Conservation (phyloP, 2,797 vertebrate genomes). For the Clarias laeviceps region DNA sequence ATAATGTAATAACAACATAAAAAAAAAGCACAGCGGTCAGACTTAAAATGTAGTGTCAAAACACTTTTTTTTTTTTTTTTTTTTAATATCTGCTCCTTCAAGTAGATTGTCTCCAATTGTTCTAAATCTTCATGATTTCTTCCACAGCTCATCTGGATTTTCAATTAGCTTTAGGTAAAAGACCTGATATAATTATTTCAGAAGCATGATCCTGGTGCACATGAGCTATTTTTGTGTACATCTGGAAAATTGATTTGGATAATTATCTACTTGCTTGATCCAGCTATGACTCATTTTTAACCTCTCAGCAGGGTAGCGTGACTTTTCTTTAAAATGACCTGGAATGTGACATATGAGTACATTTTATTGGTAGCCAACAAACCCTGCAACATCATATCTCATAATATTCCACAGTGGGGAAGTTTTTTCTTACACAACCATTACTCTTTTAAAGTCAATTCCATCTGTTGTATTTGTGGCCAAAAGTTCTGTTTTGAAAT, state of each 20-base stretch:
- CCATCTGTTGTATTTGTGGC: conserved; percentile 1
- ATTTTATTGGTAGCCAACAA: conserved; percentile 3
- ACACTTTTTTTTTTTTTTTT: neutral
- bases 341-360: conserved; percentile 2
- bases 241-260: conserved; percentile 4
- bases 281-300: conserved; percentile 15
- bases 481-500: conserved; percentile 4
- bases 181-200: neutral
- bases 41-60: neutral
- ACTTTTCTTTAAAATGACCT: conserved; percentile 9
- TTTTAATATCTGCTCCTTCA: neutral
- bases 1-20: neutral
- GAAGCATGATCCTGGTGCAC: neutral
- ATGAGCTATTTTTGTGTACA: conserved; percentile 19
- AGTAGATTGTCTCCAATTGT: neutral
- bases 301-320: neutral
- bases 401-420: conserved; percentile 4
- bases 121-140: neutral
- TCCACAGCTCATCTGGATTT: neutral
- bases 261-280: conserved; percentile 15
- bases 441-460: neutral
- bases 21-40: neutral
- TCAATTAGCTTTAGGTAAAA: neutral
- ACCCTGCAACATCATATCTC: conserved; percentile 4
- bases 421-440: neutral